Conservation (phyloP, 2,888 invertebrate genomes). For the Drosophila birchii region DNA sequence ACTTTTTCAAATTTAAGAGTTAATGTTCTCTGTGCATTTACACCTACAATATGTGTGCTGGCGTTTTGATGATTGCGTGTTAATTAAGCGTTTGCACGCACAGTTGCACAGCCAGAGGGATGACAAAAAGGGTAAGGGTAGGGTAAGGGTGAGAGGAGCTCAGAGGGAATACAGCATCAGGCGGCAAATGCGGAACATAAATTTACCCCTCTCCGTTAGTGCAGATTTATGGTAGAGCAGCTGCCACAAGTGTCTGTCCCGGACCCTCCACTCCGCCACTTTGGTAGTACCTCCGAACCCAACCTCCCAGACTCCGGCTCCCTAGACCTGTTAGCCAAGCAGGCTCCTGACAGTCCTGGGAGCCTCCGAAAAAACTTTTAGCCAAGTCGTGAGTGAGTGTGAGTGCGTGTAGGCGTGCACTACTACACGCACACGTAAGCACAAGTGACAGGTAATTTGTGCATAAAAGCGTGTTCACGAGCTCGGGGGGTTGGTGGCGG, state of each 20-base stretch:
- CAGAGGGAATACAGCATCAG: constrained; percentile 6
- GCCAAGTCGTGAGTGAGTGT: constrained; percentile 27
- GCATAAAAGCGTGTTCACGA: constrained; percentile 57
- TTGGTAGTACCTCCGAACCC: constrained; percentile 16
- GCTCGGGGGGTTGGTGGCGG: not conserved
- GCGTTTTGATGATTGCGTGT: constrained; percentile 62
- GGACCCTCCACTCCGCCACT: not conserved
- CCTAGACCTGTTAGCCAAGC: not conserved
- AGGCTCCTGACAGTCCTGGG: constrained; percentile 2
- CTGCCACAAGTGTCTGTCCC: constrained; percentile 45
- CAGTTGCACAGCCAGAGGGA: constrained; percentile 45
- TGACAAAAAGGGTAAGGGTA: no score
- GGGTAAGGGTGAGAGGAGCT: not conserved
- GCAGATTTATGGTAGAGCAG: constrained; percentile 61
- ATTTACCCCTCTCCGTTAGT: constrained; percentile 44
- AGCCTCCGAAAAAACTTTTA: constrained; percentile 22
- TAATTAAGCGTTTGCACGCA: constrained; percentile 73
- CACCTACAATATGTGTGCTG: constrained; percentile 12
- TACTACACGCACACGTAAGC: constrained; percentile 54
- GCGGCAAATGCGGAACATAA: constrained; percentile 54
- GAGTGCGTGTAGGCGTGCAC: constrained; percentile 23
- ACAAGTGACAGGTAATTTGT: constrained; percentile 78
- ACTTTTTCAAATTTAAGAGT: not conserved
- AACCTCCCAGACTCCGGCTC: not conserved
- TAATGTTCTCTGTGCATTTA: constrained; percentile 6